Base-by-base conservation (phyloP, 2,888 invertebrate species). In the Capitulum mitella region DNA sequence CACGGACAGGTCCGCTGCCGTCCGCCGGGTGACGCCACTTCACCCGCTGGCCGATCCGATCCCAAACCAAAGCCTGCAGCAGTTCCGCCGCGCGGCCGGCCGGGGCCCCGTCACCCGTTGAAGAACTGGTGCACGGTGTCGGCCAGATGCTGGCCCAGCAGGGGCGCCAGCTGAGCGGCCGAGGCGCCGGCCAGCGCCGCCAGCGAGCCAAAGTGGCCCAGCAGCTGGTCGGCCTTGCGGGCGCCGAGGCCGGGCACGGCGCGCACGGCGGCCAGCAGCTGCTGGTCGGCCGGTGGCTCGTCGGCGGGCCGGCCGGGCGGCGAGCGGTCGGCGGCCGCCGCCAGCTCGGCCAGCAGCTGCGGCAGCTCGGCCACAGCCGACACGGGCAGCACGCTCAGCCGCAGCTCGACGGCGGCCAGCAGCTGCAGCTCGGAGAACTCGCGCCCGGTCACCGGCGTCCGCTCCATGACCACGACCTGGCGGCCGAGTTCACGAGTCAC, bases 321-420 rank as follows among this genome's bases (percentile, higher is more conserved):
- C 37, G 22, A 14, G 26, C 40, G 22, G n/a, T 40, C 40, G 26
- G 22, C 70, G 6, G 70, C 70, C 10, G 70, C 37, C 26, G 40
- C 70, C 70, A 70, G 70, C 70, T 37, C 70, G 12, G 37, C 70
- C 70, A 70, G 70, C 40, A 70, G 37, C 70, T 22, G 70, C 70
- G 70, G 70, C 40, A 70, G 70, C 26, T 70, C 70, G 26, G 26
- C 26, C 26, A 70, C 14, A 10, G 37, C 8, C 19, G 16, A 3
- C 8, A 70, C 40, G 22, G 70, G 70, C 37, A 70, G 40, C 40
- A 40, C 70, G 40, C 37, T 26, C 22, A 70, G 40, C 40, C 12
- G 70, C 70, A 70, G 70, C 40, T 70, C 70, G 26, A 37, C 10
- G 6, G 70, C 70, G 0, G 70, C 70, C 70, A 37, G 37, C 70